These are phyloP conservation scores for Ctena decussata DNA, from an alignment of 2,888 invertebrate species.

Conservation along the genomic window DNA sequence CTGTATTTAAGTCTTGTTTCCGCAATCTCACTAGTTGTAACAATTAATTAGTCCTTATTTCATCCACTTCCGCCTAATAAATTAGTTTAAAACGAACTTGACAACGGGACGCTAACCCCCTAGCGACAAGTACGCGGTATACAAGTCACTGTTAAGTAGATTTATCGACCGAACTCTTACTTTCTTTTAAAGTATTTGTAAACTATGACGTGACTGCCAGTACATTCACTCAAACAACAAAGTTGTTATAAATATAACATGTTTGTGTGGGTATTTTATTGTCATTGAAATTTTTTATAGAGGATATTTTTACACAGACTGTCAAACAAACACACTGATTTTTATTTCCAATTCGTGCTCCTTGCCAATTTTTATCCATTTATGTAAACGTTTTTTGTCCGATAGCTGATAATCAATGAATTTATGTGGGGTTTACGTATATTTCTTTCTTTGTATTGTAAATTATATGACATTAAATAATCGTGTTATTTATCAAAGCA, in stretches of 20 bases:
- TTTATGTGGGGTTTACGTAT: not conserved
- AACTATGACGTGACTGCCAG: not conserved
- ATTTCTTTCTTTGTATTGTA: conserved; percentile 4
- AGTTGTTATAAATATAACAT: not conserved
- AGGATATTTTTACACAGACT: not conserved
- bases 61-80: not conserved
- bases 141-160: not conserved
- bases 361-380: conserved; percentile 6
- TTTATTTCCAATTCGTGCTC: not conserved
- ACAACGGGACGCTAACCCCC: conserved; percentile 25
- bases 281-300: not conserved
- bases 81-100: not conserved
- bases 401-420: not conserved
- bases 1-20: not conserved
- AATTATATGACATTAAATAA: not conserved
- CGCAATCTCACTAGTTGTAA: not conserved
- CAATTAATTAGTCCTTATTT: not conserved
- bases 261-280: not conserved
- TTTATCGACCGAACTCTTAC: not conserved
- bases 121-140: not conserved
- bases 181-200: not conserved
- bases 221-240: not conserved
- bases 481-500: not conserved
- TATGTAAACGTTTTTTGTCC: not conserved
- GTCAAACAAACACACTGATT: not conserved